A percentile compares a stretch with the other conserved stretches of the same genome.
Conservation (phyloP, 2,113 vertebrate genomes). For the Fukomys damarensis region DNA sequence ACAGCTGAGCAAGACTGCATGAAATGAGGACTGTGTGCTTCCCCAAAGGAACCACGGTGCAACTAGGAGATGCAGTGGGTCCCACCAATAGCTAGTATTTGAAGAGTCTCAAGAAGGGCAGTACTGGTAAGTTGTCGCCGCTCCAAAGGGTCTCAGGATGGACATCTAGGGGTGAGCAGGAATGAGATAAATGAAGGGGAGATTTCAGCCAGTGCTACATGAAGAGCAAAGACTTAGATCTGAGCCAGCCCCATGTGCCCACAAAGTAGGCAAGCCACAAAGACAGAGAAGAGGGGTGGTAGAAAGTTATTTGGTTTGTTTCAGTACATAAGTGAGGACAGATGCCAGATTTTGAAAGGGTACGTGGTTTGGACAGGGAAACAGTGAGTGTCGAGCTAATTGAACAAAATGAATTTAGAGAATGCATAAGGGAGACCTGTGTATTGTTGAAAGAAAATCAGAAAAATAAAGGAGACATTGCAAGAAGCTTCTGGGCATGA, state of each 20-base stretch:
- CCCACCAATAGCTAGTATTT: background rate
- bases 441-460: constrained; percentile 21
- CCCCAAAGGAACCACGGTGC: background rate
- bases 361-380: background rate
- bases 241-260: background rate
- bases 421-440: background rate
- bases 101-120: background rate
- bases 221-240: background rate
- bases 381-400: background rate
- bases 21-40: no score
- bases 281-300: background rate
- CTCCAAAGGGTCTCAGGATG: background rate
- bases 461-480: background rate
- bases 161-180: background rate
- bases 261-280: background rate
- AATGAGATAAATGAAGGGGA: background rate
- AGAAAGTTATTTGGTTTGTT: background rate
- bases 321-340: constrained; percentile 1
- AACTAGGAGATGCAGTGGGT: background rate
- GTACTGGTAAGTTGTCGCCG: background rate
- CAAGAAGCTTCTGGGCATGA: background rate
- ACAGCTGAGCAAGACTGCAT: background rate
- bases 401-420: background rate
- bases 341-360: background rate
- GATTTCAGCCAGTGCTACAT: background rate